phyloP scores from a whole-genome alignment of 2,888 invertebrate genomes.

The Biston stratarius region DNA sequence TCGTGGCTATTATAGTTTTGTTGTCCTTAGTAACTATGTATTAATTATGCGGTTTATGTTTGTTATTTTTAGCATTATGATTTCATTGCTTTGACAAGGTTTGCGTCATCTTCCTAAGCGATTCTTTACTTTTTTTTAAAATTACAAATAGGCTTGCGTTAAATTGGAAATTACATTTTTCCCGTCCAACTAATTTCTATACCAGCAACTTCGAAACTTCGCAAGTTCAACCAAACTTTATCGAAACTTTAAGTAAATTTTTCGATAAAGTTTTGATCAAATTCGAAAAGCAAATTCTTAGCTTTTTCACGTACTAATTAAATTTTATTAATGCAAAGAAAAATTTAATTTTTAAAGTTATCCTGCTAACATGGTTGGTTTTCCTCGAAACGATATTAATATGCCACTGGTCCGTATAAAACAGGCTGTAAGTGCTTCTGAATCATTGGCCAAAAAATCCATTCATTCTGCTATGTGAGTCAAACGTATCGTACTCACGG shows the following conservation, averaged over 20 bases:
- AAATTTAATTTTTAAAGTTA: slow-evolving; percentile 21
- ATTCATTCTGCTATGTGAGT: slow-evolving; percentile 39
- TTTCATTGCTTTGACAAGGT: slow-evolving; percentile 11
- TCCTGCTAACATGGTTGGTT: slow-evolving; percentile 51
- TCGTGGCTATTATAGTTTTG: slow-evolving; percentile 12
- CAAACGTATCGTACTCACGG: slow-evolving; percentile 13
- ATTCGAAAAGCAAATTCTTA: not conserved
- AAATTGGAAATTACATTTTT: not conserved
- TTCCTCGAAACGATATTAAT: slow-evolving; percentile 55
- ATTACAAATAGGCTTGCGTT: too few species aligned
- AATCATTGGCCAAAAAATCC: slow-evolving; percentile 51
- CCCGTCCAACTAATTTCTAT: not conserved
- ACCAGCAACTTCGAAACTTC: not conserved
- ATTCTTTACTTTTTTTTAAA: too few species aligned
- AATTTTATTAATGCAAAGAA: not conserved
- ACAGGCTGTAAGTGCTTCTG: slow-evolving; percentile 43
- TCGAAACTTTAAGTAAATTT: not conserved
- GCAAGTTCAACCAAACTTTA: not conserved
- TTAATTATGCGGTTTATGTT: slow-evolving; percentile 6
- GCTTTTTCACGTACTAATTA: slow-evolving; percentile 4
- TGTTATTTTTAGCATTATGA: slow-evolving; percentile 8
- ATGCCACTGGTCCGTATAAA: slow-evolving; percentile 19
- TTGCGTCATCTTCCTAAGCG: not conserved
- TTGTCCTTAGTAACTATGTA: slow-evolving; percentile 13
- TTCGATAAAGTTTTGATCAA: not conserved